Conservation (phyloP, 2,797 vertebrate species). For the Sebastolobus altivelis region DNA sequence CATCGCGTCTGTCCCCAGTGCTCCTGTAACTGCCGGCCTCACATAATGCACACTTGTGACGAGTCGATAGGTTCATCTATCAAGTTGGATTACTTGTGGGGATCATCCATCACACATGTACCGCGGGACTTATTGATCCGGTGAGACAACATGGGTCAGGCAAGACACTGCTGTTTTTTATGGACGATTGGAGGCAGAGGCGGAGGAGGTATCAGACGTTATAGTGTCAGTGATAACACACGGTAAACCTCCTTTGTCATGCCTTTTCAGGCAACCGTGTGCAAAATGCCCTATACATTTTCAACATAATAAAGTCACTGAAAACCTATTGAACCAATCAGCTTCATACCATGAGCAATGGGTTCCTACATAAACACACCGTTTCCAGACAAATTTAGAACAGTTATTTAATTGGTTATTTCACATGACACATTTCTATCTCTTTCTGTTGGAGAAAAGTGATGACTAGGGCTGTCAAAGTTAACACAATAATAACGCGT, state of each 20-base stretch:
- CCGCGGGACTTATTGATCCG: conserved; percentile 34
- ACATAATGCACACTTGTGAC: neutral
- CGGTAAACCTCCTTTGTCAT: neutral
- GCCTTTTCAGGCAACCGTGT: neutral
- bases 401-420: neutral
- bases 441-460: no score
- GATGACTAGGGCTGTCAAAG: no score
- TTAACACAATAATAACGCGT: no score
- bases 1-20: neutral
- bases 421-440: no score
- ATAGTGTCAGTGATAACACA: neutral
- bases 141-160: conserved; percentile 18
- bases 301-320: neutral
- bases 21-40: neutral
- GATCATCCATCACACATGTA: conserved; percentile 34
- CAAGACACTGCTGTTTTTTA: neutral
- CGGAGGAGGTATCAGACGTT: neutral
- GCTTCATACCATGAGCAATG: neutral
- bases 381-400: neutral
- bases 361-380: neutral
- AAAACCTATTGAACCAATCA: neutral
- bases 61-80: conserved; percentile 24
- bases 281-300: no score
- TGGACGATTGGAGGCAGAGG: neutral
- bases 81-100: conserved; percentile 30